A percentile compares a stretch with the other conserved stretches of the same genome.
phyloP scores from a whole-genome alignment of 2,888 invertebrate species.

The Diogma glabrata region DNA sequence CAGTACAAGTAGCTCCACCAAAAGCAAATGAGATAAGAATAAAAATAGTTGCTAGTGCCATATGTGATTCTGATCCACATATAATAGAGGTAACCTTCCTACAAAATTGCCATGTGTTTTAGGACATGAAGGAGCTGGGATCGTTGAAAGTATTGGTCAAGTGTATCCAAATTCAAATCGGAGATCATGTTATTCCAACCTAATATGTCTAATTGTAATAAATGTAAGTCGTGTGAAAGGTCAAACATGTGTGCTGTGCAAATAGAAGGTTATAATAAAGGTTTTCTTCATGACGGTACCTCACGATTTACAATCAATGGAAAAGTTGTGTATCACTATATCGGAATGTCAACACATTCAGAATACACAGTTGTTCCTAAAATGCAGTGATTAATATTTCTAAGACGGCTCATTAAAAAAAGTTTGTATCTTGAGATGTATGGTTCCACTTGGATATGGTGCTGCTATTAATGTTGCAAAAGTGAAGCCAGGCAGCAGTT shows the following conservation, averaged over 20 bases:
- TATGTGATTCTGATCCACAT: conserved; percentile 91
- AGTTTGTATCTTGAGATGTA: conserved; percentile 85
- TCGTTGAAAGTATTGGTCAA: conserved; percentile 94
- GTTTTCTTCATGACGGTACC: conserved; percentile 87
- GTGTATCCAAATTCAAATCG: conserved; percentile 66
- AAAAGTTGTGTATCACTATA: conserved; percentile 73
- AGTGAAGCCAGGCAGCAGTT: conserved; percentile 74
- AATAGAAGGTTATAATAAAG: conserved; percentile 71
- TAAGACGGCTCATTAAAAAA: conserved; percentile 71
- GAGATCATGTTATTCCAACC: conserved; percentile 90
- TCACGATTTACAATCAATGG: conserved; percentile 47
- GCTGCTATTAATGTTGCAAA: conserved; percentile 87
- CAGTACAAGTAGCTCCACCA: conserved; percentile 88
- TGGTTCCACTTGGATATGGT: conserved; percentile 90
- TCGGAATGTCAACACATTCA: conserved; percentile 93
- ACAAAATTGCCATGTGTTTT: conserved; percentile 87
- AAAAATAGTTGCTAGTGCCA: conserved; percentile 63
- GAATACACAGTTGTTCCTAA: conserved; percentile 92
- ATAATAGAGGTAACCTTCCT: conserved; percentile 80
- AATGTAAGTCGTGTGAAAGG: conserved; percentile 92
- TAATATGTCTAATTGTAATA: conserved; percentile 94
- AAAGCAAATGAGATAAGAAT: conserved; percentile 84
- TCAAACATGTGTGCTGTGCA: conserved; percentile 94
- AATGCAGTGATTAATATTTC: conserved; percentile 91
- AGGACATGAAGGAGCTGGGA: conserved; percentile 93